Evolutionary conservation across 2,888 invertebrate species (phyloP).

Genomic region (Dicyrtoma fusca): DNA sequence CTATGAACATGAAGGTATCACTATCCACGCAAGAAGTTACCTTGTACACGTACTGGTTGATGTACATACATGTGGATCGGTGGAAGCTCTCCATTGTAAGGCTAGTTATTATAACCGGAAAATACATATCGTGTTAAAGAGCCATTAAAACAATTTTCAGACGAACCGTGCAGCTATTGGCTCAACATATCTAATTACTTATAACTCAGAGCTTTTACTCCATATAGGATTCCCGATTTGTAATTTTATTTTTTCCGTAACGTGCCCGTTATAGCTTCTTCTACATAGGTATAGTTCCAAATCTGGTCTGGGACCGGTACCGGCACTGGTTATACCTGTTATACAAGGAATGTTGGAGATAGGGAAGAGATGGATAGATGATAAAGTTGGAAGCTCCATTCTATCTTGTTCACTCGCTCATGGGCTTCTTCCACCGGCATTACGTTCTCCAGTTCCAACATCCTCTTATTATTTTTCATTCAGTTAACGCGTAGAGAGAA

Average conservation of each 20-base stretch:
- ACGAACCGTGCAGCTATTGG: not conserved
- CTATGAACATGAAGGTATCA: too few relatives aligned
- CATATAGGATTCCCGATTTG: conserved; percentile 18
- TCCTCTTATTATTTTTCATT: conserved; percentile 8
- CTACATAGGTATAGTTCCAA: too few relatives aligned
- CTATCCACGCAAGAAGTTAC: too few relatives aligned
- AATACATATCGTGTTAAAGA: conserved; percentile 49
- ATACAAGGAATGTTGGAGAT: too few relatives aligned
- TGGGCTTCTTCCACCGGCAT: not conserved
- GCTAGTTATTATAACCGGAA: conserved; percentile 30
- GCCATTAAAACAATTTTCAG: conserved; percentile 49
- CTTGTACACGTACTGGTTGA: too few relatives aligned
- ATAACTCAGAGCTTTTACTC: too few relatives aligned
- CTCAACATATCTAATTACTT: not conserved
- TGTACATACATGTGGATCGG: too few relatives aligned
- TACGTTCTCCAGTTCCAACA: not conserved
- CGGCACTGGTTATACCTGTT: too few relatives aligned
- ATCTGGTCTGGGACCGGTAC: too few relatives aligned
- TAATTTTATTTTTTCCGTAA: conserved; percentile 19
- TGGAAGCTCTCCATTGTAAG: conserved; percentile 44
- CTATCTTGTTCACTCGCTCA: not conserved
- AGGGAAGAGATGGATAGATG: not conserved
- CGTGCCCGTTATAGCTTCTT: too few relatives aligned
- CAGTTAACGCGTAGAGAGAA: not conserved
- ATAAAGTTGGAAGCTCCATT: conserved; percentile 23